Percentiles rank a stretch among this genome's conserved stretches.
Evolutionary conservation across 2,888 invertebrate genomes (phyloP).

Genomic region (Acanthopleura granulata): DNA sequence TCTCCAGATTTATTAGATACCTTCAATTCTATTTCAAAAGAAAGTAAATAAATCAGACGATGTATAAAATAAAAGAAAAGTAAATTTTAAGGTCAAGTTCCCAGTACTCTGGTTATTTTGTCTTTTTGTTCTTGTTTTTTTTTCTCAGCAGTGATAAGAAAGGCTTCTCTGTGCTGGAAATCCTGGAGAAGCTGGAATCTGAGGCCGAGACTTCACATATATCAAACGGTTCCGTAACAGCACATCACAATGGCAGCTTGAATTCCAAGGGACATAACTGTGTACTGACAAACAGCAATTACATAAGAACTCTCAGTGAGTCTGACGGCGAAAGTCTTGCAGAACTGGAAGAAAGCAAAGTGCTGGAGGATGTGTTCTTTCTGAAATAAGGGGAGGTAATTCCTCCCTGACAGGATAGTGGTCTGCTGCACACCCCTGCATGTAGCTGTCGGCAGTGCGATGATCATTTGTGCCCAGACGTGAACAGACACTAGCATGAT

Average conservation of each 20-base stretch:
- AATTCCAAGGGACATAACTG: background rate
- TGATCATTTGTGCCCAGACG: too few species aligned
- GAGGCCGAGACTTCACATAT: background rate
- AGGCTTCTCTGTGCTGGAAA: slow-evolving; percentile 3
- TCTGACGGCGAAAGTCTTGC: slow-evolving; percentile 30
- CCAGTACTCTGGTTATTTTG: too few species aligned
- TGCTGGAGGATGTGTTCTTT: slow-evolving; percentile 51
- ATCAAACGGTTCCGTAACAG: background rate
- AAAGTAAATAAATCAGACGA: too few species aligned
- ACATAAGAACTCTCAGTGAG: background rate
- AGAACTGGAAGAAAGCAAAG: slow-evolving; percentile 42
- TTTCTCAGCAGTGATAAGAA: background rate
- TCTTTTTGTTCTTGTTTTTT: background rate
- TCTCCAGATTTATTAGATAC: too few species aligned
- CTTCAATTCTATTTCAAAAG: too few species aligned
- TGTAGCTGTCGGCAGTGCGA: too few species aligned
- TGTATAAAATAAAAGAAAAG: too few species aligned
- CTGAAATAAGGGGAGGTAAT: slow-evolving; percentile 22
- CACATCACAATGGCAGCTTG: background rate
- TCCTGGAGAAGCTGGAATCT: slow-evolving; percentile 1
- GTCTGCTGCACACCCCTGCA: too few species aligned
- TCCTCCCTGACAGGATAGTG: too few species aligned
- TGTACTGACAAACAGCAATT: background rate
- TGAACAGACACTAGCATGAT: too few species aligned
- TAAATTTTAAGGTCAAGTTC: too few species aligned